A percentile compares a stretch with the other conserved stretches of the same genome.
These are phyloP conservation scores for Ochropleura plecta DNA, from an alignment of 2,888 invertebrate genomes.

Conservation along the genomic window DNA sequence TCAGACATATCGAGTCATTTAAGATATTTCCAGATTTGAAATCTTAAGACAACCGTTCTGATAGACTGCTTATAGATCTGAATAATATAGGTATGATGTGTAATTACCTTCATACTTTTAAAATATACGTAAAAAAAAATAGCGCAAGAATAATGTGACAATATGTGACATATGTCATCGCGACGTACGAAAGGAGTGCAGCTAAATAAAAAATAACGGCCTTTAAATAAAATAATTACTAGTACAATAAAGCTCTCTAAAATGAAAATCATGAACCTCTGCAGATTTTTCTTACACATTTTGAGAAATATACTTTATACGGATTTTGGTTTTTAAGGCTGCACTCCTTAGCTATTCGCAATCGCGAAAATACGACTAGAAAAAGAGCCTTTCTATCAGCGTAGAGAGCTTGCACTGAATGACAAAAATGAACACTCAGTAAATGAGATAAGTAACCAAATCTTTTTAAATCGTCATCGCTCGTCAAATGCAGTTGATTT, in stretches of 20 bases:
- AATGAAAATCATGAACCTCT: neutral
- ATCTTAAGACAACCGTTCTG: slow-evolving; percentile 35
- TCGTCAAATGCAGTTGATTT: no score
- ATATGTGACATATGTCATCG: neutral
- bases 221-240: neutral
- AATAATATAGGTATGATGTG: slow-evolving; percentile 36
- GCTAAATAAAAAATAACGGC: neutral
- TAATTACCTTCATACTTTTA: slow-evolving; percentile 12
- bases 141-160: neutral
- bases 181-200: neutral
- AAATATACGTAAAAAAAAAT: slow-evolving; percentile 28
- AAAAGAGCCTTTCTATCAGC: no score
- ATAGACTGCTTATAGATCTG: slow-evolving; percentile 61
- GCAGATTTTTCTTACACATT: slow-evolving; percentile 15
- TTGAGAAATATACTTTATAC: slow-evolving; percentile 20
- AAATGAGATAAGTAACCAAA: no score
- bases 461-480: no score
- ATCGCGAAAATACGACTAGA: neutral
- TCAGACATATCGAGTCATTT: slow-evolving; percentile 52
- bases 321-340: neutral
- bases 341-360: no score
- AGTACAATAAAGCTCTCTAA: slow-evolving; percentile 40
- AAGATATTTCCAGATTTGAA: slow-evolving; percentile 25
- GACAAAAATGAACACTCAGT: neutral
- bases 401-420: neutral